Evolutionary conservation across 2,113 vertebrate species (phyloP).

Genomic region (Lucifuga dentata): DNA sequence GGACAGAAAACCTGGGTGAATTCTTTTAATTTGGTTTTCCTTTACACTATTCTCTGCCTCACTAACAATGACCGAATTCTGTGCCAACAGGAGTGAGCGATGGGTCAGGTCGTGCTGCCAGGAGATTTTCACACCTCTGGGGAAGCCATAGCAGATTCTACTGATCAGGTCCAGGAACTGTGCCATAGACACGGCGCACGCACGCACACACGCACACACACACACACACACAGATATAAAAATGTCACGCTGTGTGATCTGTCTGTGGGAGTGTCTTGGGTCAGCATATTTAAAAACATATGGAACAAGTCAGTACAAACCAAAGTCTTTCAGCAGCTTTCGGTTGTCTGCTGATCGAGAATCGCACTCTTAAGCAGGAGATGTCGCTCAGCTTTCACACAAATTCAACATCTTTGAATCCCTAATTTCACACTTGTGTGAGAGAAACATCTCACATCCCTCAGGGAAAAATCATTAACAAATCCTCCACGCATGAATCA

Average conservation of each 20-base stretch:
- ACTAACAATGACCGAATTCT: slow-evolving; percentile 37
- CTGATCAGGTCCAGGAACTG: slow-evolving; percentile 27
- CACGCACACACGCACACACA: too few species aligned
- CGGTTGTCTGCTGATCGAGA: slow-evolving; percentile 9
- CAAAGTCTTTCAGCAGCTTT: slow-evolving; percentile 14
- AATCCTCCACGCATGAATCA: slow-evolving; percentile 36
- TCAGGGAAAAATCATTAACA: slow-evolving; percentile 29
- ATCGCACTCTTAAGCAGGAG: neutral
- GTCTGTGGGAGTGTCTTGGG: neutral
- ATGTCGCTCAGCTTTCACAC: slow-evolving; percentile 3
- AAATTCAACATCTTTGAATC: slow-evolving; percentile 10
- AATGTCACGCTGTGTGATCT: neutral
- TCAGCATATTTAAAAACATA: neutral
- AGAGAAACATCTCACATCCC: neutral
- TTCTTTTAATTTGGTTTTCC: slow-evolving; percentile 14
- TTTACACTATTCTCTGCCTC: slow-evolving; percentile 4
- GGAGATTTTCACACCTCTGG: slow-evolving; percentile 23
- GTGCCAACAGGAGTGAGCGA: slow-evolving; percentile 31
- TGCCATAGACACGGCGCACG: neutral
- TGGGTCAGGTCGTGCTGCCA: slow-evolving; percentile 47
- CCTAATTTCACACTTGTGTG: slow-evolving; percentile 11
- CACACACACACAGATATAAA: too few species aligned
- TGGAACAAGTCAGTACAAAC: neutral
- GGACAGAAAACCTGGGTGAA: neutral
- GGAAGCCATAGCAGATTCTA: slow-evolving; percentile 37